phyloP scores from a whole-genome alignment of 2,888 invertebrate species.

The Gasteruption jaculator region DNA sequence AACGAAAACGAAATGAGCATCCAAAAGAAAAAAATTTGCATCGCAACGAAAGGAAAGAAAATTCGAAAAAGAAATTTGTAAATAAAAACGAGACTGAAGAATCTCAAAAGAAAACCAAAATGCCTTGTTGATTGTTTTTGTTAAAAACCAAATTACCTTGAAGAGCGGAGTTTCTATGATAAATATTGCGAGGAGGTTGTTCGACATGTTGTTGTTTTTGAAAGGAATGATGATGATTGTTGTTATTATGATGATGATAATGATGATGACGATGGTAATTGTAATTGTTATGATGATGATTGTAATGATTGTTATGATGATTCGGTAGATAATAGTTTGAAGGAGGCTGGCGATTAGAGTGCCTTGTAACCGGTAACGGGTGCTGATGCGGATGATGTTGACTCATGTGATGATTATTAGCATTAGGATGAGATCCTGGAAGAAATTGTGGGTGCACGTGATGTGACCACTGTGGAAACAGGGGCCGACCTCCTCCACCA shows the following conservation, averaged over 20 bases:
- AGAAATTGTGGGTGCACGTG: constrained; percentile 93
- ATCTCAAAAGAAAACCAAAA: constrained; percentile 12
- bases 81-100: no score
- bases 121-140: no score
- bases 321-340: constrained; percentile 55
- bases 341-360: constrained; percentile 52
- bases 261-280: constrained; percentile 61
- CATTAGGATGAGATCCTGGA: constrained; percentile 81
- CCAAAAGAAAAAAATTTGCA: no score
- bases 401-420: constrained; percentile 52
- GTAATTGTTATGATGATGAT: constrained; percentile 57
- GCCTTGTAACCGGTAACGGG: constrained; percentile 54
- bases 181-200: constrained; percentile 54
- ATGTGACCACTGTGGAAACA: constrained; percentile 93
- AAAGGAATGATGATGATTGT: constrained; percentile 52
- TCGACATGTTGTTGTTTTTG: constrained; percentile 57
- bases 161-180: constrained; percentile 60
- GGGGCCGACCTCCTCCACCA: constrained; percentile 67
- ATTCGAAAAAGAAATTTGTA: no score
- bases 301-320: constrained; percentile 55
- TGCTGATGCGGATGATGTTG: constrained; percentile 55
- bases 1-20: no score
- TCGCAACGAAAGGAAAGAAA: no score
- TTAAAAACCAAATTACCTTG: constrained; percentile 62
- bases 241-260: constrained; percentile 60